Evolutionary conservation across 2,113 vertebrate species (phyloP).

Genomic region (Charadrius vociferus): DNA sequence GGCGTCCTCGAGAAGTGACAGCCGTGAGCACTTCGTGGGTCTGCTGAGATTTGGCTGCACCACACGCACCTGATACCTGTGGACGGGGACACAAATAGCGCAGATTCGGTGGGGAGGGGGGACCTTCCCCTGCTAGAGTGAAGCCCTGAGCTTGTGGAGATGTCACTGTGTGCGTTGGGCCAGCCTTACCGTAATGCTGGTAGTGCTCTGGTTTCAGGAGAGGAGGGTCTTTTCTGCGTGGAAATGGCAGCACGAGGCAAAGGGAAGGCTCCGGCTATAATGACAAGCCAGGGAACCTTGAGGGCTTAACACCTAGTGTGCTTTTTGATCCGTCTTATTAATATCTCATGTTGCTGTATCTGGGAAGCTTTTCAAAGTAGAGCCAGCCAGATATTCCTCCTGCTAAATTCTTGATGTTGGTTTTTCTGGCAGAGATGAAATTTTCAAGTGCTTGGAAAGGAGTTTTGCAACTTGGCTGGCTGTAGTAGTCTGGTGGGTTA

Average conservation of each 20-base stretch:
- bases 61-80: accelerated
- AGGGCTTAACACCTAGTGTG: accelerated
- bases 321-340: not conserved
- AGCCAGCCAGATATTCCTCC: not conserved
- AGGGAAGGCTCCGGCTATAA: not conserved
- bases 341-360: not conserved
- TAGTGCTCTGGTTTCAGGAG: not conserved
- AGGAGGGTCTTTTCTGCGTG: not conserved
- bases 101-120: not conserved
- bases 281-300: not conserved
- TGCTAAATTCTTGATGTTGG: not conserved
- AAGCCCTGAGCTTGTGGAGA: accelerated
- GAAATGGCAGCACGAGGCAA: not conserved
- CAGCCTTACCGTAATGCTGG: accelerated
- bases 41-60: not conserved
- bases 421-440: not conserved
- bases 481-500: not conserved
- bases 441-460: not conserved
- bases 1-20: not conserved
- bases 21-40: accelerated
- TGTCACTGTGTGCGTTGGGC: too few species aligned
- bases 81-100: accelerated
- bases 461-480: not conserved
- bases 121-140: accelerated
- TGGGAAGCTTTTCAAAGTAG: not conserved